Conservation (phyloP, 1,140 invertebrate genomes). For the Ditylenchus dipsaci region DNA sequence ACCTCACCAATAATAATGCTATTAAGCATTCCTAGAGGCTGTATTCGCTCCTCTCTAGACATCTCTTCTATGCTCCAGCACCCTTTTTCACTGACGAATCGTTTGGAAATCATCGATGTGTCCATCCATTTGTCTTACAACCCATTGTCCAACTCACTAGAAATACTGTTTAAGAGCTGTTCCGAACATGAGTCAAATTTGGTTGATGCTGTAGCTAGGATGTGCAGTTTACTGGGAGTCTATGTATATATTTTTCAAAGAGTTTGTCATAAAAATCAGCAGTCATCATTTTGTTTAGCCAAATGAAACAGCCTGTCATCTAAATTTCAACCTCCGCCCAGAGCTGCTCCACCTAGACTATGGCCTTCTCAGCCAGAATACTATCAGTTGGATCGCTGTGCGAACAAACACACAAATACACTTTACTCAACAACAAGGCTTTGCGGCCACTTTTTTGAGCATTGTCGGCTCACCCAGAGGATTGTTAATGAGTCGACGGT, state of each 20-base stretch:
- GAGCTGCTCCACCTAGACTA: not conserved
- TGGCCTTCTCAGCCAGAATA: slow-evolving; percentile 30
- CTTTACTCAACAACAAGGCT: slow-evolving; percentile 28
- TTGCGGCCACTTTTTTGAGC: slow-evolving; percentile 4
- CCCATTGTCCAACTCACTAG: not conserved
- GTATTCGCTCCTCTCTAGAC: slow-evolving; percentile 1
- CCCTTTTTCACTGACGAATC: not conserved
- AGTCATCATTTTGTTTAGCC: slow-evolving; percentile 18
- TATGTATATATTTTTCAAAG: not conserved
- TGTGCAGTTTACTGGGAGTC: not conserved
- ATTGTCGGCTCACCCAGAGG: slow-evolving; percentile 22
- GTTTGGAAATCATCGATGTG: not conserved
- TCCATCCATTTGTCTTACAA: not conserved
- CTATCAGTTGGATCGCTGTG: slow-evolving; percentile 41
- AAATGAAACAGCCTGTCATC: slow-evolving; percentile 24
- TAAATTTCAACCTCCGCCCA: slow-evolving; percentile 36
- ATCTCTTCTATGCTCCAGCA: not conserved
- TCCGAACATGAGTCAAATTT: not conserved
- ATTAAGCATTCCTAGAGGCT: slow-evolving; percentile 8
- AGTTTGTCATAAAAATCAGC: not conserved
- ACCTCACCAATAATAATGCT: slow-evolving; percentile 14
- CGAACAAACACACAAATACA: slow-evolving; percentile 45
- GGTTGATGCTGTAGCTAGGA: not conserved
- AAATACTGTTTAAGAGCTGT: not conserved
- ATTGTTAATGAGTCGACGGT: slow-evolving; percentile 33